Evolutionary conservation across 2,113 vertebrate genomes (phyloP), one percentile per base, ranked within the genome.

Genomic region (Oncorhynchus keta): DNA sequence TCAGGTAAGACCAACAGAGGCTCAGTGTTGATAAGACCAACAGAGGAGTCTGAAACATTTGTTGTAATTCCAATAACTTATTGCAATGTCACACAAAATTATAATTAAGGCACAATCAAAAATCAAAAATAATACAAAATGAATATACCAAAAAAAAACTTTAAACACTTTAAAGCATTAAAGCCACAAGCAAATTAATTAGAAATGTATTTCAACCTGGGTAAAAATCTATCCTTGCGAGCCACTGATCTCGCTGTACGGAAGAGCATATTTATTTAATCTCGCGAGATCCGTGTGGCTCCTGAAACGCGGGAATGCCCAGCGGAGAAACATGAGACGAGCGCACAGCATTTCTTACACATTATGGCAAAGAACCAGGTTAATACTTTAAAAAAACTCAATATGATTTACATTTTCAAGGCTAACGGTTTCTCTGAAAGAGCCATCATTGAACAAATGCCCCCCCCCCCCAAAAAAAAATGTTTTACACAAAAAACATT

Each of bases 31-130:
- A 74, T 30, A 81, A 45, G 24, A 24, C 24, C 73, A 76, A 69
- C 57, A 26, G 30, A 79, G 55, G 49, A 55, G 51, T 68, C 80
- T 76, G 39, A 30, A 80, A 86, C 79, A 85, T 73, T 61, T 61
- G 18, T 22, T 87, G 84, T 92, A 94, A 94, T 93, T 94, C 92
- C 94, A 96, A 95, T 95, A 95, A 95, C 84, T 96, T 95, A 95
- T 89, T 95, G 91, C 79, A 81, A 84, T 80, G 80, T 83, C 81
- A 88, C 81, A 71, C 61, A 68, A 24, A 65, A 84, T 79, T 74
- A 77, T 68, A 73, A 77, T 65, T 84, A 80, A 84, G 67, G 73
- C 84, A 89, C 86, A 87, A 87, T 83, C 82, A 87, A 79, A 84
- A 83, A 76, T 87, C 88, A 74, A 92, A 86, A 89, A 75, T 91